phyloP scores from a whole-genome alignment of 2,113 vertebrate species.

The Rhinoptilus africanus region DNA sequence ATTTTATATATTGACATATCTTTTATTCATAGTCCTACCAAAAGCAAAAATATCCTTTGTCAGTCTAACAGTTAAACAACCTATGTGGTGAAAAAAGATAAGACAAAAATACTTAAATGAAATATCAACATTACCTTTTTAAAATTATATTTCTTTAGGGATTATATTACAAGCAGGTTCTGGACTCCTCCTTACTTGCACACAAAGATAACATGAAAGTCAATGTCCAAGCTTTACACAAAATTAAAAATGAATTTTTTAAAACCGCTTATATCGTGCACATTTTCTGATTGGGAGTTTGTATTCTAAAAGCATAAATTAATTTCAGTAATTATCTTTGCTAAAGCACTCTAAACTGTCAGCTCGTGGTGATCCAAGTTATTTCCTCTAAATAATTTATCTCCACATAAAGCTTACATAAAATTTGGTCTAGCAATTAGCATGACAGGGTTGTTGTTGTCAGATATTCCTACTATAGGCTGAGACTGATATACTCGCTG shows the following conservation, averaged over 20 bases:
- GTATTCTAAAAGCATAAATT: conserved; percentile 27
- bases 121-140: neutral
- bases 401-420: neutral
- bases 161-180: neutral
- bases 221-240: neutral
- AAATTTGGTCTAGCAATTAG: conserved; percentile 30
- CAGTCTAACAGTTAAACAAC: neutral
- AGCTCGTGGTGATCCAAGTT: neutral
- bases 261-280: neutral
- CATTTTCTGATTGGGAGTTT: neutral
- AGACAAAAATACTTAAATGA: neutral
- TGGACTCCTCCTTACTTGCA: neutral
- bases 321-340: conserved; percentile 5
- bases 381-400: conserved; percentile 44
- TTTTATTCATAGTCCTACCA: neutral
- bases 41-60: neutral
- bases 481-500: neutral
- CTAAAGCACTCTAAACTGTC: neutral
- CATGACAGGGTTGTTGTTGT: neutral
- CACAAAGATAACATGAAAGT: neutral
- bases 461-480: neutral
- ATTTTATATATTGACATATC: neutral
- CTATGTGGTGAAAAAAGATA: neutral
- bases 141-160: neutral
- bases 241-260: neutral